A percentile compares a stretch with the other conserved stretches of the same genome.
Evolutionary conservation across 2,888 invertebrate species (phyloP).

Genomic region (Salpingus planirostris): DNA sequence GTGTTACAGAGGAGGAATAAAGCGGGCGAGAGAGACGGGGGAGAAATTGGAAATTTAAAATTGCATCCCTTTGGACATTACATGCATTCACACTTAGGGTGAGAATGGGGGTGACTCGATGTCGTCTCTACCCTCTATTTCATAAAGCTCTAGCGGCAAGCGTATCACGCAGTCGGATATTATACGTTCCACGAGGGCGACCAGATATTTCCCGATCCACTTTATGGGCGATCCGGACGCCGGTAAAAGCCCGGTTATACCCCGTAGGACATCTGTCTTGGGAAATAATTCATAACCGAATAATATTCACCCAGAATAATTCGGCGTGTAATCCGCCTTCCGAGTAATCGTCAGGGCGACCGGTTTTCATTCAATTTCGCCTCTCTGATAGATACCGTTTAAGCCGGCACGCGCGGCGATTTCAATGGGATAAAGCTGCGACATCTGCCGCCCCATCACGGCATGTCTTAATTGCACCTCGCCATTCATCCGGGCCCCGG

Average conservation of each 20-base stretch:
- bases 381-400: conserved; percentile 26
- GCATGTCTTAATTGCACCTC: no score
- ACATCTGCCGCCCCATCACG: conserved; percentile 19
- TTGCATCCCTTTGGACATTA: conserved; percentile 16
- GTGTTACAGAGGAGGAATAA: no score
- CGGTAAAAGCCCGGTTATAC: no score
- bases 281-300: conserved; percentile 21
- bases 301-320: conserved; percentile 22
- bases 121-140: no score
- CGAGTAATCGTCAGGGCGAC: conserved; percentile 9
- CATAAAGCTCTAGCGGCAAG: no score
- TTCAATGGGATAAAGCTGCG: conserved; percentile 16
- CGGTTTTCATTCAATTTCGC: conserved; percentile 17
- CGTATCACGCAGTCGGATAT: no score
- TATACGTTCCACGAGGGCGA: no score
- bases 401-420: conserved; percentile 23
- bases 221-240: no score
- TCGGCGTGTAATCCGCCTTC: conserved; percentile 21
- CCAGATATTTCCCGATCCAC: no score
- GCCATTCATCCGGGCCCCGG: no score
- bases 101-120: conserved; percentile 15
- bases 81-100: conserved; percentile 17
- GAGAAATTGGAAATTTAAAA: conserved; percentile 15
- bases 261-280: no score
- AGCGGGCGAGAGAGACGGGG: no score